Evolutionary conservation across 2,888 invertebrate genomes (phyloP).

Genomic region (Thysanoteuthis rhombus): DNA sequence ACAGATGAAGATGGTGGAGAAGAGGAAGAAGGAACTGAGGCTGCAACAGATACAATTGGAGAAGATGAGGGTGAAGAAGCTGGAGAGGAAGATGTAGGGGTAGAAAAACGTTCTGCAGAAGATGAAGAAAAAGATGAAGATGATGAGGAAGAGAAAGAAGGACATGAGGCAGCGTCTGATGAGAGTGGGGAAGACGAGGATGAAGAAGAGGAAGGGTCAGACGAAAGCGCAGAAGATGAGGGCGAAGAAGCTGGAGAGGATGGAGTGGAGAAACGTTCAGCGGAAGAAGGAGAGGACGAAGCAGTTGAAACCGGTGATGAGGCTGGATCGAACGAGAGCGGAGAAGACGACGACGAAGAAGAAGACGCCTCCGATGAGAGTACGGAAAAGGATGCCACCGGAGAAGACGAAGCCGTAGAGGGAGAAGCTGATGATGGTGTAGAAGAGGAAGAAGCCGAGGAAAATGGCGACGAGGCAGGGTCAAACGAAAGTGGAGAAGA

Average conservation of each 20-base stretch:
- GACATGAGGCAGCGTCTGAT: too few species aligned
- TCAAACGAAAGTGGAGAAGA: slow-evolving; percentile 33
- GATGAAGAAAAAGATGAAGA: not conserved
- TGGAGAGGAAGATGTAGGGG: too few species aligned
- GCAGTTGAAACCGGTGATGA: slow-evolving; percentile 32
- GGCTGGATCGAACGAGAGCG: slow-evolving; percentile 32
- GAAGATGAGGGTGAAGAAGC: not conserved
- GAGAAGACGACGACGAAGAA: slow-evolving; percentile 33
- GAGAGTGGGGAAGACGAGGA: too few species aligned
- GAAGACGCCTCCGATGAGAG: not conserved
- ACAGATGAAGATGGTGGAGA: too few species aligned
- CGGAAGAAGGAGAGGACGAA: slow-evolving; percentile 31
- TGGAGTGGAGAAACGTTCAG: not conserved
- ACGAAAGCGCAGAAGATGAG: not conserved
- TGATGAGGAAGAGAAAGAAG: too few species aligned
- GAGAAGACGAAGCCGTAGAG: slow-evolving; percentile 1
- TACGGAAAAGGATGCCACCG: not conserved
- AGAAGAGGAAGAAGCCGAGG: slow-evolving; percentile 25
- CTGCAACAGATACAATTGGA: too few species aligned
- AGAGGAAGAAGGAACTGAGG: not conserved
- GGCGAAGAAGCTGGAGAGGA: not conserved
- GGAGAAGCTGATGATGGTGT: slow-evolving; percentile 28
- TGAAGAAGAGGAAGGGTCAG: not conserved
- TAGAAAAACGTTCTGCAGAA: not conserved
- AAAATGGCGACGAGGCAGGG: slow-evolving; percentile 32